Evolutionary conservation across 2,797 vertebrate species (phyloP).

Genomic region (Crocidura indochinensis): DNA sequence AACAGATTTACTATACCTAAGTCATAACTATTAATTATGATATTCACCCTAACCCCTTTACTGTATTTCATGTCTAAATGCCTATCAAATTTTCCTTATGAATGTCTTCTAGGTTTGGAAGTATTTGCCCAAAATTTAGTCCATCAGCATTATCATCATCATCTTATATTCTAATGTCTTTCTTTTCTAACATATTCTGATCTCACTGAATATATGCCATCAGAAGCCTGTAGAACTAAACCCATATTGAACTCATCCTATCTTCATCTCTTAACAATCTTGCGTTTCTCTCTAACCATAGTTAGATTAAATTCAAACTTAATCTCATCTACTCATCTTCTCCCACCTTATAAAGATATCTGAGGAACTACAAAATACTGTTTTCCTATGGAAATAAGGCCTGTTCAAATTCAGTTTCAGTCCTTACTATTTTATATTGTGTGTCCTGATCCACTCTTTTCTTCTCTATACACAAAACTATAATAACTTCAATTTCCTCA

Average conservation of each 20-base stretch:
- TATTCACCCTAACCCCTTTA: background rate
- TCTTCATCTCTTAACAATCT: background rate
- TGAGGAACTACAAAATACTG: background rate
- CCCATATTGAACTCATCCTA: background rate
- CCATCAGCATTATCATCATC: background rate
- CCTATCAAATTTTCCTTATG: constrained; percentile 30
- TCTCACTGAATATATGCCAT: background rate
- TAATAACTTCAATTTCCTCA: background rate
- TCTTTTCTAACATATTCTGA: background rate
- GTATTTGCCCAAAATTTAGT: background rate
- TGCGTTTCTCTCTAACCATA: background rate
- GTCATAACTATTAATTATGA: background rate
- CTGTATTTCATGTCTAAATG: background rate
- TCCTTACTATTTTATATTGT: constrained; percentile 20
- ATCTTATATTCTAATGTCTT: background rate
- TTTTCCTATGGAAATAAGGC: background rate
- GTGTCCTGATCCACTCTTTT: background rate
- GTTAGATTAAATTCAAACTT: background rate
- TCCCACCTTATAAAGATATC: too few species aligned
- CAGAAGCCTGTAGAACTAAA: background rate
- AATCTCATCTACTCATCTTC: background rate
- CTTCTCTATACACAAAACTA: background rate
- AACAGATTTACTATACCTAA: background rate
- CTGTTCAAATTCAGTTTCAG: background rate
- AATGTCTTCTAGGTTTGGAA: background rate